phyloP scores from a whole-genome alignment of 2,888 invertebrate species.

The Campoletis raptor region DNA sequence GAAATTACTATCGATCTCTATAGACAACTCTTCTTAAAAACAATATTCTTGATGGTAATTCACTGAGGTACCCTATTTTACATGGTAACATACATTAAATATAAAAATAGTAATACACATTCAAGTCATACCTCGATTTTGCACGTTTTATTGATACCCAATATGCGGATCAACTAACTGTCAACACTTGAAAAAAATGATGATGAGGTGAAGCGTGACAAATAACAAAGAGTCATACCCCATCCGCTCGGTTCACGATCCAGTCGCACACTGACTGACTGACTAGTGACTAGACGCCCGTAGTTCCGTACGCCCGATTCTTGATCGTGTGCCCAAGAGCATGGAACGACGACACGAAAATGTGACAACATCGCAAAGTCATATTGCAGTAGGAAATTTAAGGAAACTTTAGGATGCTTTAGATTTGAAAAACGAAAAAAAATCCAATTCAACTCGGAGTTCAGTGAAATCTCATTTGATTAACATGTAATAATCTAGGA shows the following conservation, averaged over 20 bases:
- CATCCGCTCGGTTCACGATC: constrained; percentile 24
- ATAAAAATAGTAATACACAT: neutral
- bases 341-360: neutral
- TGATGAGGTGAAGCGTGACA: constrained; percentile 18
- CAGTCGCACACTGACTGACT: constrained; percentile 43
- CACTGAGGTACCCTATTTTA: neutral
- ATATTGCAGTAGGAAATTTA: neutral
- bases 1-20: neutral
- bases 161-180: neutral
- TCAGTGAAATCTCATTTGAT: neutral
- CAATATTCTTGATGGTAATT: neutral
- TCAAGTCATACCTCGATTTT: neutral
- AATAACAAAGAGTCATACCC: neutral
- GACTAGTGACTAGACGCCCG: neutral
- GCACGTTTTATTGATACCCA: neutral
- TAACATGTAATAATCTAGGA: neutral
- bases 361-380: constrained; percentile 23
- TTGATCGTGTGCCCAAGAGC: neutral
- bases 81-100: neutral
- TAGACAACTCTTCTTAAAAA: neutral
- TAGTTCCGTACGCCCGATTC: neutral
- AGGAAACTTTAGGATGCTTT: neutral
- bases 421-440: neutral
- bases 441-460: neutral
- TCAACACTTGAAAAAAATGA: constrained; percentile 14